Evolutionary conservation across 1,140 invertebrate species (phyloP), one percentile per base, ranked within the genome.

Genomic region (Calliopsis andreniformis): DNA sequence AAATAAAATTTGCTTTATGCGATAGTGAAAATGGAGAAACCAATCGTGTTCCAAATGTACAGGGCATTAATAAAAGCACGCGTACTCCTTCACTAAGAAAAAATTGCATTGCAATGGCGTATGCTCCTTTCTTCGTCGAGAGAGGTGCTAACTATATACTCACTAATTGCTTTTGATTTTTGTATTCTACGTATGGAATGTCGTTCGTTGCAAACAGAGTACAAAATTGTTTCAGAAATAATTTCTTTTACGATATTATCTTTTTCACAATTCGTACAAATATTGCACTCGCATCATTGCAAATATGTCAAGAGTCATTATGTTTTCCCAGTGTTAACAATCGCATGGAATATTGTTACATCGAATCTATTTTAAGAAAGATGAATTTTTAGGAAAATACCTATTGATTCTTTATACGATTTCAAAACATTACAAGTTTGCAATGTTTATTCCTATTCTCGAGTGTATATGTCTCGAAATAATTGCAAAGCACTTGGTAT

Each of bases 91-190:
- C n/a, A 25, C 67, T 84, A 70, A 86, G 67, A 79, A 51, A 85
- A 85, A 88, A 88, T 89, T 89, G 89, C 88, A 90, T 89, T 90
- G 88, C 73, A 90, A 87, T 89, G 87, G 85, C 84, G 75, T 86
- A 78, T 82, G 39, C 62, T 62, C 23, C 20, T 45, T 45, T 72
- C 61, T 81, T 51, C 58, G 28, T 69, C 28, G 23, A 70, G 25
- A 67, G 39, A 53, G 43, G 47, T 39, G 39, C 43, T 68, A 58
- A 59, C 32, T 61, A n/a, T n/a, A n/a, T n/a, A 47, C 23, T 68
- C 14, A 18, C 49, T 63, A 28, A 69, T 56, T 23, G 47, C 1
- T 56, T 75, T 68, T 58, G 39, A 66, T 75, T 73, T 64, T 6
- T 66, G 45, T 39, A 5, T 39, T 39, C 35, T 39, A 39, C 35